Base-by-base conservation (phyloP, 2,888 invertebrate genomes). In the Ectemnius lituratus region DNA sequence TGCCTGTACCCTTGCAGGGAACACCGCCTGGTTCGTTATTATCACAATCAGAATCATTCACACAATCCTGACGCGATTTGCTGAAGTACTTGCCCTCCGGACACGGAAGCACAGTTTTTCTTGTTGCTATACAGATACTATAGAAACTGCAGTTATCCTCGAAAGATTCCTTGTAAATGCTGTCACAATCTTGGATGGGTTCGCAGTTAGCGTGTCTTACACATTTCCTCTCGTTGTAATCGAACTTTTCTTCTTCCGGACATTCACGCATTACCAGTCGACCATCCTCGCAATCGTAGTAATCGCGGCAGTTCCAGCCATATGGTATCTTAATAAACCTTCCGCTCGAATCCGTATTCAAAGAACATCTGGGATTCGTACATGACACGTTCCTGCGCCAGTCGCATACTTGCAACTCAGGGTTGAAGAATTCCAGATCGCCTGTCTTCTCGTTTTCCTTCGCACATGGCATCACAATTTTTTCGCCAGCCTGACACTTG, bases 341-440 rank as follows among this genome's bases (percentile, higher is more conserved):
- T 14, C 52, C 52, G 16, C n/a, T 16, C 37, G 5, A 8, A 11
- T 37, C 37, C 4, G 11, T 37, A 2, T 37, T 37, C 37, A 37
- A 37, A 11, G 37, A 1, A 6, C 37, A 37, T 37, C 11, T 37
- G 8, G 37, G 37, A 37, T 37, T 37, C 8, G 37, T 11, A 37
- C 37, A 8, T 37, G 37, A 6, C 8, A 37, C 8, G 37, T 62
- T 56, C 37, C 37, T 4, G 0, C 82, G 81, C 76, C 78, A 82
- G 37, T 80, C 81, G 18, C 84, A 85, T 4, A 72, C 70, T 62
- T 83, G 78, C 4, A 66, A 14, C 0, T 23, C 49, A 8, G 72
- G 45, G 47, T 85, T 84, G 37, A 86, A 47, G n/a, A 78, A 13
- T 75, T 62, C 0, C 3, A 37, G 8, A 37, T 37, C 37, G 75